Base-by-base conservation (phyloP, 2,113 vertebrate species). In the Microtus ochrogaster region DNA sequence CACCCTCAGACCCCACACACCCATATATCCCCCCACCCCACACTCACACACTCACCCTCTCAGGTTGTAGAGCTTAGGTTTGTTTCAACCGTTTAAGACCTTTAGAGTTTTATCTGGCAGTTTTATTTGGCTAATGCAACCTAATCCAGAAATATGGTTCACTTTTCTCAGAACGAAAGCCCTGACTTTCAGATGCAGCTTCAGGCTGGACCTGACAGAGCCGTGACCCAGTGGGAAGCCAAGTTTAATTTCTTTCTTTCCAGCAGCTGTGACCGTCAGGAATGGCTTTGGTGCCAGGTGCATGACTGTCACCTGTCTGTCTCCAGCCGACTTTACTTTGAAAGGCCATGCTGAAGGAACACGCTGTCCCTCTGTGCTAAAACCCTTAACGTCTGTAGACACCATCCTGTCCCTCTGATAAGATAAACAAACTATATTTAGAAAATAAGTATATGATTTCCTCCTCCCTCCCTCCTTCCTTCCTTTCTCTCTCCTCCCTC, bases 221-320 rank as follows among this genome's bases (percentile, higher is more conserved):
- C 84, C 11, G 0, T 4, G 28, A 85, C 92, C 92, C 44, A 2
- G 65, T 7, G 3, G 90, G 94, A 61, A 95, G 74, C 92, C 49
- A 44, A 39, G 66, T 94, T 89, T 90, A 90, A 97, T 97, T 95
- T 96, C 63, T 79, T 92, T 78, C 63, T 72, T 92, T 70, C 86
- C 87, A 44, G 86, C 95, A 65, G 83, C 87, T 4, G 5, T 72
- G 89, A 70, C 30, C 72, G 22, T 5, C 33, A 61, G 58, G 44
- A 66, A 87, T 4, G 63, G 76, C 10, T 30, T 44, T 95, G 63
- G 72, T 63, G 81, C 73, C 1, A 0, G 16, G 0, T n/a, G 84
- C 90, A 81, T n/a, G 87, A 72, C n/a, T 68, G 21, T 73, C 58
- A 47, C 26, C 84, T 61, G 12, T 21, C 0, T 7, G 0, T 13